Conservation (phyloP, 2,888 invertebrate species). For the Sinelater perroti region DNA sequence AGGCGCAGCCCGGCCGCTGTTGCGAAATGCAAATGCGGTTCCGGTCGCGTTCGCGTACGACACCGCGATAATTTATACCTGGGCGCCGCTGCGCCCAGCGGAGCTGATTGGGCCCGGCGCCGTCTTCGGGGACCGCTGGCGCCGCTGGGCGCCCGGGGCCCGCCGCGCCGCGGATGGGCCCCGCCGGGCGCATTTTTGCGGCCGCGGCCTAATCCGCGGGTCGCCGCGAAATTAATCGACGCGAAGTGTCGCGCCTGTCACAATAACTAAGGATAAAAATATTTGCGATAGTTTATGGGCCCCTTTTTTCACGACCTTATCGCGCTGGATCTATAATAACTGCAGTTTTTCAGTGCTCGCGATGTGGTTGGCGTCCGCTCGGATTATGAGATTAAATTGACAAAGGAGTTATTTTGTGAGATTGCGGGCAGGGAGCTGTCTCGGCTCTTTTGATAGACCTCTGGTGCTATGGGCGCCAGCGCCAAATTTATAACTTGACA, state of each 20-base stretch:
- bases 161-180: conserved; percentile 23
- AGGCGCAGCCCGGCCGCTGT: conserved; percentile 37
- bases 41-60: conserved; percentile 36
- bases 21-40: conserved; percentile 39
- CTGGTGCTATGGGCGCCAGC: too few relatives aligned
- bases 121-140: conserved; percentile 31
- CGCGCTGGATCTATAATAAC: conserved; percentile 28
- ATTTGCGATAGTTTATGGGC: conserved; percentile 32
- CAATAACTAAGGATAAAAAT: conserved; percentile 38
- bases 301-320: conserved; percentile 21
- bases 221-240: conserved; percentile 34
- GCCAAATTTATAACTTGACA: too few relatives aligned
- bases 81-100: conserved; percentile 32
- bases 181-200: conserved; percentile 35
- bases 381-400: conserved; percentile 27
- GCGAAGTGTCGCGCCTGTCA: conserved; percentile 33
- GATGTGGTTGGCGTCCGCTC: conserved; percentile 22
- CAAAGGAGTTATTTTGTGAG: conserved; percentile 7
- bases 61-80: conserved; percentile 34
- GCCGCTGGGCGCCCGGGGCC: conserved; percentile 26
- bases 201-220: conserved; percentile 29
- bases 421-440: conserved; percentile 6
- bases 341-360: conserved; percentile 28
- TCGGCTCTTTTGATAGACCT: too few relatives aligned
- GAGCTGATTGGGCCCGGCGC: conserved; percentile 35